Percentiles rank a stretch among this genome's conserved stretches.
Conservation (phyloP, 2,113 vertebrate genomes). For the Antennarius striatus region DNA sequence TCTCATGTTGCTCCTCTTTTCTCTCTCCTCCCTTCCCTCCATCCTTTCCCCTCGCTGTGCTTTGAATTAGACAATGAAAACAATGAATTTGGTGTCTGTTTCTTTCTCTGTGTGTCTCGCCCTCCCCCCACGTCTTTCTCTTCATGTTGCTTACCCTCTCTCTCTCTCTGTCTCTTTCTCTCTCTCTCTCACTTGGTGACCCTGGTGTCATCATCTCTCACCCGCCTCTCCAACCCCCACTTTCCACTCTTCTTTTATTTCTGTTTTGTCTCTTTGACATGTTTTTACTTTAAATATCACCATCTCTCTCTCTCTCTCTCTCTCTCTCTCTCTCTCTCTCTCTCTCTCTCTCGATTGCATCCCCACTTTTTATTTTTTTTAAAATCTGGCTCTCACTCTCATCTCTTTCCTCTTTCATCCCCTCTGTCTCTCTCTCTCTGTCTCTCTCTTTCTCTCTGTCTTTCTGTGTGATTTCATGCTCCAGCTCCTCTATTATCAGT, state of each 20-base stretch:
- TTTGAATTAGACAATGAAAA: slow-evolving; percentile 78
- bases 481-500: slow-evolving; percentile 73
- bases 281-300: slow-evolving; percentile 24
- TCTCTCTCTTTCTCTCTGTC: slow-evolving; percentile 25
- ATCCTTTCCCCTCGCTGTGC: slow-evolving; percentile 54
- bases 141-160: slow-evolving; percentile 35
- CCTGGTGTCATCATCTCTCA: slow-evolving; percentile 45
- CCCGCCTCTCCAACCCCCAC: slow-evolving; percentile 43
- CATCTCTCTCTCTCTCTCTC: slow-evolving; percentile 1
- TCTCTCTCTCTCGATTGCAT: slow-evolving; percentile 18
- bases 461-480: slow-evolving; percentile 76
- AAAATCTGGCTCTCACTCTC: background rate
- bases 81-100: slow-evolving; percentile 78
- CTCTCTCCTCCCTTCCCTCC: slow-evolving; percentile 29
- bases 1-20: slow-evolving; percentile 45
- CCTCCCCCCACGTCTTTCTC: slow-evolving; percentile 52
- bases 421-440: background rate
- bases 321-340: background rate
- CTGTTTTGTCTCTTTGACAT: slow-evolving; percentile 5
- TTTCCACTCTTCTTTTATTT: slow-evolving; percentile 4
- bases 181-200: slow-evolving; percentile 46
- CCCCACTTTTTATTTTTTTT: slow-evolving; percentile 3
- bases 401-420: background rate
- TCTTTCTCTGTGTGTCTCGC: slow-evolving; percentile 61
- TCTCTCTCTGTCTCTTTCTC: background rate